Percentiles rank a stretch among this genome's conserved stretches.
These are phyloP conservation scores for Onchidella celtica DNA, from an alignment of 2,888 invertebrate species.

Conservation along the genomic window DNA sequence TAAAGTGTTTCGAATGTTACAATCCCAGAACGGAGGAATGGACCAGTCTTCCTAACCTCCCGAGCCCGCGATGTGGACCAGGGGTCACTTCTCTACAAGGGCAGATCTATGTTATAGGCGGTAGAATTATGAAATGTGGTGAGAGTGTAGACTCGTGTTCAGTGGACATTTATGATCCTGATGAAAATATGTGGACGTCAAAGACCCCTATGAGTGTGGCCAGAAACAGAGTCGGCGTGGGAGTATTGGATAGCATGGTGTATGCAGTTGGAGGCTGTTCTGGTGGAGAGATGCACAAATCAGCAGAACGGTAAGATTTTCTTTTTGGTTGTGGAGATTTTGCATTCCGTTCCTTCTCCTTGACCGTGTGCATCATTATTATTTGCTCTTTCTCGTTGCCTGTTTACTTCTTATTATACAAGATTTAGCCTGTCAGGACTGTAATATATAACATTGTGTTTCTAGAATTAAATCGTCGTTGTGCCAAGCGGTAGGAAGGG, in stretches of 20 bases:
- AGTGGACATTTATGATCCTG: constrained; percentile 92
- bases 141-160: constrained; percentile 84
- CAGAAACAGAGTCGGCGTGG: constrained; percentile 93
- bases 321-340: neutral
- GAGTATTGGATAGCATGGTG: constrained; percentile 93
- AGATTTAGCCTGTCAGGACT: no score
- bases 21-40: constrained; percentile 93
- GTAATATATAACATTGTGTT: no score
- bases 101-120: constrained; percentile 95
- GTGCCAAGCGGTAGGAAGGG: no score
- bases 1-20: constrained; percentile 93
- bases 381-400: no score
- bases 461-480: no score
- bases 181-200: constrained; percentile 91
- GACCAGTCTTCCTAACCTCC: constrained; percentile 90
- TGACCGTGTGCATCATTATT: no score
- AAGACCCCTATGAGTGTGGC: constrained; percentile 90
- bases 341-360: no score
- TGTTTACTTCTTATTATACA: no score
- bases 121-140: constrained; percentile 91
- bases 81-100: constrained; percentile 81
- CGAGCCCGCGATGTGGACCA: constrained; percentile 91
- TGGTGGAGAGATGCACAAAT: constrained; percentile 90
- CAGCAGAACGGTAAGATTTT: constrained; percentile 90
- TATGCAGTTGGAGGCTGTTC: constrained; percentile 96